Conservation (phyloP, 2,888 invertebrate species). For the Calameuta pallipes region DNA sequence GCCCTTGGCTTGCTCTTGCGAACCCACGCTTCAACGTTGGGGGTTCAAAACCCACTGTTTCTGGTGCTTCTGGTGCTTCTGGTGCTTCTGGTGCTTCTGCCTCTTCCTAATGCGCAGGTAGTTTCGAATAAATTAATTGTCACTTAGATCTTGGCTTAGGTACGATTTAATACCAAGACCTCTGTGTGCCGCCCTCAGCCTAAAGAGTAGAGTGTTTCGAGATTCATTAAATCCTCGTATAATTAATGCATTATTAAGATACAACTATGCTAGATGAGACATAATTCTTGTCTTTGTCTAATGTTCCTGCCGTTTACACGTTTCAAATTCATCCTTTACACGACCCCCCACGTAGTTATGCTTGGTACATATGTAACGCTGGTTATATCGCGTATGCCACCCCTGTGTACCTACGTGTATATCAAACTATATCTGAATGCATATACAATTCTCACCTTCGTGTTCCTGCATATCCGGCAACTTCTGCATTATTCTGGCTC, state of each 20-base stretch:
- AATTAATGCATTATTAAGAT: neutral
- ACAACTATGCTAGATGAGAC: neutral
- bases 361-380: neutral
- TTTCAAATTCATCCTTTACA: neutral
- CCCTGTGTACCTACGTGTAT: neutral
- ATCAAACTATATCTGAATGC: neutral
- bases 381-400: neutral
- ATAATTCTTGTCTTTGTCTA: neutral
- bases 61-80: conserved; percentile 15
- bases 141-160: conserved; percentile 11
- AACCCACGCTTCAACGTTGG: neutral
- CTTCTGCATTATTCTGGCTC: neutral
- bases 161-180: conserved; percentile 1
- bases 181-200: neutral
- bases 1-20: conserved; percentile 24
- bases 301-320: neutral
- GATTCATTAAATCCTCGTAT: neutral
- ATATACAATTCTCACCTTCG: neutral
- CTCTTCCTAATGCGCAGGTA: conserved; percentile 13
- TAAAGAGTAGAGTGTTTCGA: neutral
- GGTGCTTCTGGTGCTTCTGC: conserved; percentile 13
- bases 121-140: conserved; percentile 25
- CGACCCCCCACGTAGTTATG: neutral
- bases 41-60: neutral
- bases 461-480: neutral